A percentile compares a stretch with the other conserved stretches of the same genome.
These are phyloP conservation scores for Metopolophium dirhodum DNA, from an alignment of 1,140 invertebrate species.

Conservation along the genomic window DNA sequence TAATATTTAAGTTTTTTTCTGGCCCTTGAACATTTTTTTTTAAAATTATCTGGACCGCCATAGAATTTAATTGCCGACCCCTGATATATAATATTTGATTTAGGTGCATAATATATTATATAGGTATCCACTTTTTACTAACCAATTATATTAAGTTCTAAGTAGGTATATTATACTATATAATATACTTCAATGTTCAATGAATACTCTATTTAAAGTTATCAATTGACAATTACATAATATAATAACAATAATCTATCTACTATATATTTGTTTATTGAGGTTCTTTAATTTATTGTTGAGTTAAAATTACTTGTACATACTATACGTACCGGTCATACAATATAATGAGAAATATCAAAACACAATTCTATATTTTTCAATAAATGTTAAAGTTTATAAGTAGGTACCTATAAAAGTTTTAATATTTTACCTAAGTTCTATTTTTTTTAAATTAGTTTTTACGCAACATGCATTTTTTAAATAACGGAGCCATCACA, in stretches of 20 bases:
- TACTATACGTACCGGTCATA: neutral
- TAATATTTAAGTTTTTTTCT: too few relatives aligned
- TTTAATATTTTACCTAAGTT: neutral
- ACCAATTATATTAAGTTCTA: too few relatives aligned
- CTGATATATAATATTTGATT: too few relatives aligned
- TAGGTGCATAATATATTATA: too few relatives aligned
- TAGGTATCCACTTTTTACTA: too few relatives aligned
- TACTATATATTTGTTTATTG: neutral
- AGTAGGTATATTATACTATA: too few relatives aligned
- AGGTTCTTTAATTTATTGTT: neutral
- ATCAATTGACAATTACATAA: neutral
- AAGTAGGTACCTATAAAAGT: too few relatives aligned
- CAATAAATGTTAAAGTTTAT: too few relatives aligned
- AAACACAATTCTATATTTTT: neutral
- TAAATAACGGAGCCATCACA: neutral
- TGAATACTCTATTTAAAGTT: neutral
- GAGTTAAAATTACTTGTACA: neutral
- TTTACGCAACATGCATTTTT: neutral
- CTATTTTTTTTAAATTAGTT: neutral
- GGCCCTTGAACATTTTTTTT: too few relatives aligned
- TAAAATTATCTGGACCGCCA: too few relatives aligned
- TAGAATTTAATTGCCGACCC: too few relatives aligned
- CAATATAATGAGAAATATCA: neutral
- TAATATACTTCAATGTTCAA: too few relatives aligned
- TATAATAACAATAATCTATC: neutral